Conservation (phyloP, 2,113 vertebrate genomes). For the Rhineura floridana region DNA sequence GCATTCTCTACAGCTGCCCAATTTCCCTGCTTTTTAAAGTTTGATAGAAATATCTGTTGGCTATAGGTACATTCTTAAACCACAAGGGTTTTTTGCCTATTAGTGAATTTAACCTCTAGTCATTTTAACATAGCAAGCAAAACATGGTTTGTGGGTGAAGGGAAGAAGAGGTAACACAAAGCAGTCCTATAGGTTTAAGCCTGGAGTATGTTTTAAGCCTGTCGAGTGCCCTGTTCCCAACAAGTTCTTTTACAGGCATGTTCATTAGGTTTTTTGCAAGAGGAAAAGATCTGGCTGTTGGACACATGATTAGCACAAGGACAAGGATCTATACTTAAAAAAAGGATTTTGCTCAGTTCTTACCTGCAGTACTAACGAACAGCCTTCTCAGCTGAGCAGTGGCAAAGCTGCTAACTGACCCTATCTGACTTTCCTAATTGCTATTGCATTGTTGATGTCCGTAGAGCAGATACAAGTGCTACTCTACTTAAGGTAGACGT, state of each 20-base stretch:
- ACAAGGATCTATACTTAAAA: slow-evolving; percentile 60
- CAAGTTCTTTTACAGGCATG: slow-evolving; percentile 32
- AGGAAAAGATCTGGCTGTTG: slow-evolving; percentile 48
- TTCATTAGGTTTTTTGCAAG: slow-evolving; percentile 43
- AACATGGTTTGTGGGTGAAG: slow-evolving; percentile 35
- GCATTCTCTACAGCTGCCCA: too few species aligned
- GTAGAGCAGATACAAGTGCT: slow-evolving; percentile 47
- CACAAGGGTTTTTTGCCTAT: too few species aligned
- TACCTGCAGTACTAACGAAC: slow-evolving; percentile 63
- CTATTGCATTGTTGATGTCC: slow-evolving; percentile 58
- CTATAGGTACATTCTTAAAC: too few species aligned
- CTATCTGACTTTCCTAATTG: slow-evolving; percentile 72
- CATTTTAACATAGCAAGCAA: slow-evolving; percentile 58
- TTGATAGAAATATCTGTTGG: too few species aligned
- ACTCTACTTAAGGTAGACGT: slow-evolving; percentile 92
- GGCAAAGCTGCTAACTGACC: slow-evolving; percentile 77
- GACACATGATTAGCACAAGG: slow-evolving; percentile 61
- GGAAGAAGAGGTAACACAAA: slow-evolving; percentile 43
- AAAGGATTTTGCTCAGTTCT: slow-evolving; percentile 71
- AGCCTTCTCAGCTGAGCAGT: slow-evolving; percentile 64
- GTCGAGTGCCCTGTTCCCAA: slow-evolving; percentile 51
- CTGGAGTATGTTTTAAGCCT: slow-evolving; percentile 47
- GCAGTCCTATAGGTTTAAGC: slow-evolving; percentile 45
- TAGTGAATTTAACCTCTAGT: slow-evolving; percentile 52
- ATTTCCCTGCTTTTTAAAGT: too few species aligned